A percentile compares a stretch with the other conserved stretches of the same genome.
Conservation (phyloP, 2,888 invertebrate genomes). For the Dynastes hyllus region DNA sequence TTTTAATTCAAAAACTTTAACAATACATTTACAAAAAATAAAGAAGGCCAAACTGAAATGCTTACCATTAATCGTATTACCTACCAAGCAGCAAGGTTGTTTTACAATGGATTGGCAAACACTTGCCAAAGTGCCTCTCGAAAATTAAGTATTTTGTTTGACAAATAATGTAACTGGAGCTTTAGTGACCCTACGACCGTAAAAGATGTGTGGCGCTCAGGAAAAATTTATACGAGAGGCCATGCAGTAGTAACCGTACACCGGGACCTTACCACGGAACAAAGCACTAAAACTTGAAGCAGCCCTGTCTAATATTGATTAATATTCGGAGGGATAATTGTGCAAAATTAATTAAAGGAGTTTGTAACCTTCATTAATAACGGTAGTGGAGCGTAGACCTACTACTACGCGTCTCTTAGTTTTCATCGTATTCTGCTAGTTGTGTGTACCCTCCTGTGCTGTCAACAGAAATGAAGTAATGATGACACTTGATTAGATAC, state of each 20-base stretch:
- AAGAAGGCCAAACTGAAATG: neutral
- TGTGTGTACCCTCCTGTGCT: conserved; percentile 11
- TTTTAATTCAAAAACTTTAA: too few species aligned
- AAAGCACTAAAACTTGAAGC: conserved; percentile 46
- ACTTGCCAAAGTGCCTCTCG: conserved; percentile 20
- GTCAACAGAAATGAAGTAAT: conserved; percentile 29
- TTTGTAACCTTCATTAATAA: conserved; percentile 72
- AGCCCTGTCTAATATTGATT: conserved; percentile 66
- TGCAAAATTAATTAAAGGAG: conserved; percentile 72
- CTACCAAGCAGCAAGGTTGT: neutral
- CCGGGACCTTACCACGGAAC: conserved; percentile 28
- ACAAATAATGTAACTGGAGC: conserved; percentile 44
- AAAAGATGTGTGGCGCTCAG: conserved; percentile 26
- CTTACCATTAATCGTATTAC: conserved; percentile 3
- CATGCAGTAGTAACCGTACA: conserved; percentile 22
- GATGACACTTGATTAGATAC: conserved; percentile 44
- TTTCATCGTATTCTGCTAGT: conserved; percentile 1
- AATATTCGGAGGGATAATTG: conserved; percentile 71
- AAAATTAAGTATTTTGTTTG: conserved; percentile 34
- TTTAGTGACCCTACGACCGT: conserved; percentile 11
- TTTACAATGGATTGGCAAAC: conserved; percentile 1
- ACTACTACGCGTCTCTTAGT: conserved; percentile 34
- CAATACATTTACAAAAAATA: too few species aligned
- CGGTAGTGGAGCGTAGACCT: conserved; percentile 58
- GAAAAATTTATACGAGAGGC: conserved; percentile 34